These are phyloP conservation scores for Girardinus metallicus DNA, from an alignment of 2,797 vertebrate genomes.

Conservation along the genomic window DNA sequence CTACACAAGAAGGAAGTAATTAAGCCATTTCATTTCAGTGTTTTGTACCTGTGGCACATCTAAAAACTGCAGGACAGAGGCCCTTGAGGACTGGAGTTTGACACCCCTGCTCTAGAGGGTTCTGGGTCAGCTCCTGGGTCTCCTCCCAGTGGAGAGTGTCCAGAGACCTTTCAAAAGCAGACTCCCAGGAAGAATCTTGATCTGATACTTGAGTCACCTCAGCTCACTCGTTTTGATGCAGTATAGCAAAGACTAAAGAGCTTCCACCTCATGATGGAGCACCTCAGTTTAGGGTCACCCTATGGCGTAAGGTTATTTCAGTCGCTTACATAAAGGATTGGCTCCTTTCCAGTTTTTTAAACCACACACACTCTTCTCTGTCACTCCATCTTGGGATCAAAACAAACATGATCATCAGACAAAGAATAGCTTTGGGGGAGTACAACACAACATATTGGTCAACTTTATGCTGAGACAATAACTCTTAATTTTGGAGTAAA, in stretches of 20 bases:
- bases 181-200: background rate
- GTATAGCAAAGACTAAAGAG: background rate
- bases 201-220: background rate
- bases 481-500: background rate
- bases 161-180: background rate
- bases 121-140: background rate
- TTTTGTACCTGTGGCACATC: no score
- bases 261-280: background rate
- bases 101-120: background rate
- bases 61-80: no score
- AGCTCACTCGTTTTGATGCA: background rate
- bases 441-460: background rate
- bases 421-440: background rate
- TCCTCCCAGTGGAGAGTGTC: background rate
- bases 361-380: background rate
- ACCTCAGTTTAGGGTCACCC: background rate
- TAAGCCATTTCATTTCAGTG: no score
- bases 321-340: background rate
- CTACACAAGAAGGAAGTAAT: no score
- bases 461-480: background rate
- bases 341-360: background rate
- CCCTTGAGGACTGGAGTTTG: no score
- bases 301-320: background rate
- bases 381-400: background rate
- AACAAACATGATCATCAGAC: background rate